Percentiles rank a stretch among this genome's conserved stretches.
Evolutionary conservation across 2,113 vertebrate genomes (phyloP).

Genomic region (Cairina moschata): DNA sequence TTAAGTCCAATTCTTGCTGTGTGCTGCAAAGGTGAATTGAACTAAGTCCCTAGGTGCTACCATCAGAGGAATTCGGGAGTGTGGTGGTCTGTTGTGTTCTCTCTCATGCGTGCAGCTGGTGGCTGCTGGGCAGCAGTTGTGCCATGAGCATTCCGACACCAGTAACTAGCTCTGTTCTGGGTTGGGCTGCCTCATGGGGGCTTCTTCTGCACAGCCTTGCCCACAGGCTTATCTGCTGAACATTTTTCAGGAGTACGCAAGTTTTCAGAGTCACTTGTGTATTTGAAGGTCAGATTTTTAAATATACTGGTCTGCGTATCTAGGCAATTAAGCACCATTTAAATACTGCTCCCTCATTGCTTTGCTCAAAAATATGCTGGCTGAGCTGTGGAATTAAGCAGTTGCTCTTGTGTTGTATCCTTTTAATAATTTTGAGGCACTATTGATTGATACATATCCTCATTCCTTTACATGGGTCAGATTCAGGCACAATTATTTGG

Average conservation of each 20-base stretch:
- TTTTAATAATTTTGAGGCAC: neutral
- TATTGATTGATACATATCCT: neutral
- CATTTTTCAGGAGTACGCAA: neutral
- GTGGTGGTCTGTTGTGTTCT: neutral
- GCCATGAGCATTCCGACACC: neutral
- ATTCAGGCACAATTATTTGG: neutral
- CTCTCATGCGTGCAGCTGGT: neutral
- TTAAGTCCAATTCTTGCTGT: neutral
- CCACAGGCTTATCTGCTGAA: neutral
- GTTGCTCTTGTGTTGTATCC: neutral
- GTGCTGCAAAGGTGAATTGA: neutral
- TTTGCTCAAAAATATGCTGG: neutral
- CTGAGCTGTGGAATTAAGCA: neutral
- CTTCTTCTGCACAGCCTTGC: neutral
- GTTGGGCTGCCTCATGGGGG: neutral
- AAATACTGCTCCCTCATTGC: neutral
- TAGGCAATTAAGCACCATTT: neutral
- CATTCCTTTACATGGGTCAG: neutral
- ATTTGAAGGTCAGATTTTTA: neutral
- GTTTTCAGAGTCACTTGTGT: neutral
- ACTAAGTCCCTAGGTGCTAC: neutral
- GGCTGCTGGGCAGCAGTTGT: neutral
- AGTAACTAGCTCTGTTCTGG: neutral
- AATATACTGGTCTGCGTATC: neutral
- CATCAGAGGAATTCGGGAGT: neutral